Conservation (phyloP, 2,888 invertebrate genomes). For the Zele albiditarsus region DNA sequence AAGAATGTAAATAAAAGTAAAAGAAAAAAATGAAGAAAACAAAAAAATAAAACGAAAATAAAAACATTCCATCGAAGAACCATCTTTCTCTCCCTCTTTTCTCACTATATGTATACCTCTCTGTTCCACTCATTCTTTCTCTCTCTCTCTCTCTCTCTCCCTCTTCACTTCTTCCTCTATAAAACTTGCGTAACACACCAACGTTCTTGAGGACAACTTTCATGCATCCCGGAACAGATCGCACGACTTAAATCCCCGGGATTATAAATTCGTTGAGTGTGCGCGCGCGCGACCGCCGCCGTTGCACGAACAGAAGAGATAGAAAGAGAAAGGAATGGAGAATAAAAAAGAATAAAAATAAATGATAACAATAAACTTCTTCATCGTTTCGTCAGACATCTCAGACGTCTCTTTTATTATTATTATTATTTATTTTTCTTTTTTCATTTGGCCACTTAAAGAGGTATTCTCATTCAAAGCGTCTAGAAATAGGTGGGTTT, state of each 20-base stretch:
- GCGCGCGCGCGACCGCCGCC: constrained; percentile 7
- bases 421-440: too few species aligned
- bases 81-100: background rate
- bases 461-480: too few species aligned
- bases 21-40: constrained; percentile 1
- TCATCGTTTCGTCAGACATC: background rate
- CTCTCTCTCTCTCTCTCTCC: background rate
- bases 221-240: constrained; percentile 39
- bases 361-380: constrained; percentile 11
- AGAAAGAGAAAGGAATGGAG: background rate
- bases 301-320: background rate
- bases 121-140: background rate
- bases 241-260: constrained; percentile 27
- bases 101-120: too few species aligned
- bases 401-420: background rate
- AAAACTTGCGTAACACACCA: constrained; percentile 35
- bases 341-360: constrained; percentile 13
- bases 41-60: background rate
- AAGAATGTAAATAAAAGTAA: constrained; percentile 30
- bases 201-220: constrained; percentile 34
- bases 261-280: constrained; percentile 28
- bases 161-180: constrained; percentile 27
- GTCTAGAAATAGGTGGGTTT: too few species aligned
- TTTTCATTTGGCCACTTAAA: background rate
- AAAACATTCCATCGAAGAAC: constrained; percentile 1